These are phyloP conservation scores for Zaprionus inermis DNA, from an alignment of 1,140 invertebrate species.

Conservation along the genomic window DNA sequence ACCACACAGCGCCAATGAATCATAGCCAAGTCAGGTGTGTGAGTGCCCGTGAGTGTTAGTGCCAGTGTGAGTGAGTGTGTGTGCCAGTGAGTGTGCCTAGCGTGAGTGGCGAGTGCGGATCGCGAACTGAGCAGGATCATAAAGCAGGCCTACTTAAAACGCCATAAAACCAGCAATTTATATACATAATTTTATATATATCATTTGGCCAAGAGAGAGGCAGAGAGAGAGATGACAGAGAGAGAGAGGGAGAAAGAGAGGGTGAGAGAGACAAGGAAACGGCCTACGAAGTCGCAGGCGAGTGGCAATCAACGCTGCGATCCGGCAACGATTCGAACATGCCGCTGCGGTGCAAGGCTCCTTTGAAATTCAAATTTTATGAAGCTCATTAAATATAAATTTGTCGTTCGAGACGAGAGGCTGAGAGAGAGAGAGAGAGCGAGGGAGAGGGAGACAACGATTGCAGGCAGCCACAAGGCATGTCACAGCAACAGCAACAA, in stretches of 20 bases:
- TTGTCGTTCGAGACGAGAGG: conserved; percentile 68
- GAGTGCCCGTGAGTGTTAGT: conserved; percentile 12
- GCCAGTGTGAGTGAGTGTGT: neutral
- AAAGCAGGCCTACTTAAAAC: conserved; percentile 83
- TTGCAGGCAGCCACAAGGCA: conserved; percentile 47
- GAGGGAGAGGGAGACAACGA: conserved; percentile 31
- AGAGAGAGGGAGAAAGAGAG: neutral
- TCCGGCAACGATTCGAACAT: conserved; percentile 53
- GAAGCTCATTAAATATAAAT: conserved; percentile 84
- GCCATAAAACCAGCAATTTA: conserved; percentile 83
- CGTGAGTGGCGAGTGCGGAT: conserved; percentile 8
- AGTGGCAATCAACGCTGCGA: conserved; percentile 54
- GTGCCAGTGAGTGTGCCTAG: conserved; percentile 8
- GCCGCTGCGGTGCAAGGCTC: conserved; percentile 77
- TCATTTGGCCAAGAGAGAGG: conserved; percentile 31
- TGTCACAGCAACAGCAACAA: conserved; percentile 36
- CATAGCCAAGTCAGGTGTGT: conserved; percentile 50
- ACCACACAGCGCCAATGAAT: conserved; percentile 76
- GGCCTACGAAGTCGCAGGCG: neutral
- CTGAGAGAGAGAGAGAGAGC: conserved; percentile 33
- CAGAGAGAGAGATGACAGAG: neutral
- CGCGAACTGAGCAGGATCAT: conserved; percentile 43
- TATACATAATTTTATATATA: no score
- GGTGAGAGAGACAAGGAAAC: neutral
- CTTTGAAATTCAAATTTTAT: conserved; percentile 84